Percentiles rank a stretch among this genome's conserved stretches.
These are phyloP conservation scores for Alouatta palliata DNA, from an alignment of 2,113 vertebrate species.

Conservation along the genomic window DNA sequence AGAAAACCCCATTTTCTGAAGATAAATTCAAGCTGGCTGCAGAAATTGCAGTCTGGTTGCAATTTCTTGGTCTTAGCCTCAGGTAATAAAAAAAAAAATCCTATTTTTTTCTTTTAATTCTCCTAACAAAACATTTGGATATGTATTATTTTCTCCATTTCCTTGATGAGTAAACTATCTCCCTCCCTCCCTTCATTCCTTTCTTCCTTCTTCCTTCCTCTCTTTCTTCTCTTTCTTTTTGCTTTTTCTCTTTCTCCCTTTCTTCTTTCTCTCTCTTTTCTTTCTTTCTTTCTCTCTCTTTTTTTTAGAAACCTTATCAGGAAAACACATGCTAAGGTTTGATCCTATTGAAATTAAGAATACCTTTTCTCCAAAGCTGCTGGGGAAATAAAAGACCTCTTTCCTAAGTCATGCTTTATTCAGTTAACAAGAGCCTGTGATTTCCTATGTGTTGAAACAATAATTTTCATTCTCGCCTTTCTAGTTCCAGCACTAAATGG, in stretches of 20 bases:
- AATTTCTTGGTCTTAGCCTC: neutral
- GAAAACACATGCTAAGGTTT: neutral
- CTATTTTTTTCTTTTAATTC: neutral
- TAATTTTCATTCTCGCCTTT: neutral
- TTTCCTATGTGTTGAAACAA: neutral
- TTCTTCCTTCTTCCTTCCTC: no score
- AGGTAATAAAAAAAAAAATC: neutral
- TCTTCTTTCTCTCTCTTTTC: no score
- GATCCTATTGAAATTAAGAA: neutral
- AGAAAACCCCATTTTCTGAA: no score
- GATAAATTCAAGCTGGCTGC: no score
- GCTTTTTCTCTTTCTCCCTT: no score
- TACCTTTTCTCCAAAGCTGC: rapidly evolving
- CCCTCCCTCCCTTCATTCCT: no score
- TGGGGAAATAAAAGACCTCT: neutral
- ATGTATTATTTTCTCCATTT: neutral
- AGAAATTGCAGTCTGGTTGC: neutral
- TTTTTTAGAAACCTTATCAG: neutral
- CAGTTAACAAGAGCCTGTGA: neutral
- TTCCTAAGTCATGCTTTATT: neutral
- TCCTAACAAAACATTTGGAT: neutral
- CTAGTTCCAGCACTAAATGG: neutral
- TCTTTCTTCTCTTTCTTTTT: no score
- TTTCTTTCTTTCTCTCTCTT: neutral
- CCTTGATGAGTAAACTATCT: neutral